phyloP scores from a whole-genome alignment of 2,888 invertebrate genomes.

The Rugalucina vietnamica region DNA sequence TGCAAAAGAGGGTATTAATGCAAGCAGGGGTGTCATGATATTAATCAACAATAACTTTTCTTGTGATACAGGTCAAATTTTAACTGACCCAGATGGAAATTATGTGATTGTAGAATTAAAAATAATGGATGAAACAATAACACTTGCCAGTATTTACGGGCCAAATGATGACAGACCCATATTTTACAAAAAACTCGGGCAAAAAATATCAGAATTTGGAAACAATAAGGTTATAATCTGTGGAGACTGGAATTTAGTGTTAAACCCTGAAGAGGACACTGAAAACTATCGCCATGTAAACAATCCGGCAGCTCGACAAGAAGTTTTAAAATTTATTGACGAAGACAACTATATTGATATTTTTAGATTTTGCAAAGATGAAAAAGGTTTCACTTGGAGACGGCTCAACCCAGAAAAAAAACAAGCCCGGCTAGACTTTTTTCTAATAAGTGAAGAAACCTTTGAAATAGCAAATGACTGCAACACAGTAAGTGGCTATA shows the following conservation, averaged over 20 bases:
- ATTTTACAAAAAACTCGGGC: background rate
- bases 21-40: background rate
- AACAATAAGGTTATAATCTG: background rate
- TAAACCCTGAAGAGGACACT: background rate
- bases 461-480: background rate
- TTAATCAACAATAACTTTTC: background rate
- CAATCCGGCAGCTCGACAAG: background rate
- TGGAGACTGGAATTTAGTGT: background rate
- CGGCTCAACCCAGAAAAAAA: background rate
- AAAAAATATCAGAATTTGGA: background rate
- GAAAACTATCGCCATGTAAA: background rate
- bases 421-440: background rate
- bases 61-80: background rate
- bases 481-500: background rate
- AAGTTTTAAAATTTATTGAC: background rate
- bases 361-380: background rate
- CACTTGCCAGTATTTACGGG: background rate
- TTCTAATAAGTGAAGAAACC: background rate
- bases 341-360: background rate
- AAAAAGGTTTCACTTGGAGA: background rate
- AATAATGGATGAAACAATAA: background rate
- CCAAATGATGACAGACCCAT: background rate
- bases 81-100: background rate
- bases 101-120: background rate
- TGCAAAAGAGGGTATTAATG: background rate